Percentiles rank a stretch among this genome's conserved stretches.
These are phyloP conservation scores for Psix sp. DNA, from an alignment of 1,140 invertebrate species.

Conservation along the genomic window DNA sequence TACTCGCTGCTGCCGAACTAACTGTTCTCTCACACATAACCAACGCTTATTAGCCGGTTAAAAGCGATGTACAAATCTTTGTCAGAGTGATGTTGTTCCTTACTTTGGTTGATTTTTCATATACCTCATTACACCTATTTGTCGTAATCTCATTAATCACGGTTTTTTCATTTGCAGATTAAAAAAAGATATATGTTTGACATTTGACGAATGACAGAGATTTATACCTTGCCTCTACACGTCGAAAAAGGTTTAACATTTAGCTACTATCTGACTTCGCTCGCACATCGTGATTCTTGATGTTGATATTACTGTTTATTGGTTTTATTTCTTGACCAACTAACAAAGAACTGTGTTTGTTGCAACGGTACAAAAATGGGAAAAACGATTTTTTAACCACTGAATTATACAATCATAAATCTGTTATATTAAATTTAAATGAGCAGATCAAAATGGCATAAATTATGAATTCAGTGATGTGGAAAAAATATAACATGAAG, in stretches of 20 bases:
- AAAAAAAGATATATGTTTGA: conserved; percentile 44
- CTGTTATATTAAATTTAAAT: too few relatives aligned
- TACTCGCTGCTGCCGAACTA: conserved; percentile 51
- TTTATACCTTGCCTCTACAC: conserved; percentile 52
- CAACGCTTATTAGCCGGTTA: conserved; percentile 47
- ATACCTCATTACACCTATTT: conserved; percentile 3
- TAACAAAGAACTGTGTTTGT: conserved; percentile 74
- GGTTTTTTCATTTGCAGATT: conserved; percentile 39
- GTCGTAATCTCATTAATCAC: conserved; percentile 17
- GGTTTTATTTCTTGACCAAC: conserved; percentile 42
- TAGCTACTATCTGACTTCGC: conserved; percentile 43
- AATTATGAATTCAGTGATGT: conserved; percentile 11
- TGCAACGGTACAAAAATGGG: conserved; percentile 65
- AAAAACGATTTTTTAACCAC: too few relatives aligned
- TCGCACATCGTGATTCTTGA: conserved; percentile 39
- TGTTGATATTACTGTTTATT: conserved; percentile 48
- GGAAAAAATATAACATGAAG: neutral
- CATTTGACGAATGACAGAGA: conserved; percentile 50
- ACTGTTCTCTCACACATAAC: conserved; percentile 50
- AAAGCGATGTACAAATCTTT: conserved; percentile 46
- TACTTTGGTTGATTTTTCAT: neutral
- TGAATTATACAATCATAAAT: too few relatives aligned
- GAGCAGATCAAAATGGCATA: conserved; percentile 12
- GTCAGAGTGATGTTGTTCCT: conserved; percentile 28
- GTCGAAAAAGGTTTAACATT: conserved; percentile 52